Base-by-base conservation (phyloP, 2,888 invertebrate species). In the Machimus rusticus region DNA sequence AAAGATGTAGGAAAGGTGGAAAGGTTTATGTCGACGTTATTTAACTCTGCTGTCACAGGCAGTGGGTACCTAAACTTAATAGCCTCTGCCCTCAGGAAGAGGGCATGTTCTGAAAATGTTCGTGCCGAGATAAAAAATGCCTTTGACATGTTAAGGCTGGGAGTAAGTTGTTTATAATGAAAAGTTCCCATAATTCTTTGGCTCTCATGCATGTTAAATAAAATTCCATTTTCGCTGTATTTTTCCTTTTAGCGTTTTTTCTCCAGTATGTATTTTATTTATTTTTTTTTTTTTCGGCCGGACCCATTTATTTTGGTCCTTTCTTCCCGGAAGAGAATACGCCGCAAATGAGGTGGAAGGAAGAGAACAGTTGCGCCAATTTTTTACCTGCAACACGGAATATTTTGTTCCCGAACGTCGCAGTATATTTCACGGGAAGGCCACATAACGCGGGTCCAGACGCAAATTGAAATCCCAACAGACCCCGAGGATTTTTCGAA, bases 391-490 rank as follows among this genome's bases (percentile, higher is more conserved):
- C 43, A 85, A 85, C 74, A 84, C 39, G 39, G 66, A 84, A 84
- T 84, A 84, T 74, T 37, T 84, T 84, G 66, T 39, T 23, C 39
- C 66, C 28, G 31, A 37, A 85, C 57, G 74, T 74, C 85, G 39
- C 46, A 85, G 34, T 85, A 85, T 46, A 85, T 74, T 85, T 74
- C 28, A 85, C 43, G 19, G 39, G 46, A 85, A 85, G 46, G 46
- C 43, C 74, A 85, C 31, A 74, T 14, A 46, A 46, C 43, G 46
- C 28, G n/a, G 9, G 74, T 85, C 74, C 85, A 85, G 85, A 84
- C 85, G 74, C 85, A 85, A 85, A 85, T 85, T 85, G 85, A 85
- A 85, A 85, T 74, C 85, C 85, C 85, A 74, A 43, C 39, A 74
- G 85, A 85, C 46, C 74, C 46, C 74, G 57, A 82, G 57, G 39